Base-by-base conservation (phyloP, 2,797 vertebrate genomes). In the Passerculus sandwichensis region DNA sequence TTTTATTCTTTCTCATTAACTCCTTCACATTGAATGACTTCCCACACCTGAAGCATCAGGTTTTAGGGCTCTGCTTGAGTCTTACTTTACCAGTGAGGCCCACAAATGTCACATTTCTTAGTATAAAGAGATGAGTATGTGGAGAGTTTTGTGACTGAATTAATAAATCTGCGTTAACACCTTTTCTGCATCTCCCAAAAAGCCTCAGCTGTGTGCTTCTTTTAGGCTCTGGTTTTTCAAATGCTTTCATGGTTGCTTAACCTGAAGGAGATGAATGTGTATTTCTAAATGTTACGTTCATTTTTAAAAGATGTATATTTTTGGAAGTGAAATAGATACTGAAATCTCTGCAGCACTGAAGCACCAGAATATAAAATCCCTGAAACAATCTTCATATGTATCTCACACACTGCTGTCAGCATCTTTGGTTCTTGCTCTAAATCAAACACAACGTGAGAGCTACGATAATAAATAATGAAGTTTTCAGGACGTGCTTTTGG, bases 121-220 rank as follows among this genome's bases (percentile, higher is more conserved):
- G 25, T 62, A 50, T 48, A 80, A 79, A 80, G 67, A 80, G 48
- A 86, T 36, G 32, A 57, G 18, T 36, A 53, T 15, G 57, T 30
- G 25, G 65, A 82, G 53, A 80, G 42, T 47, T 91, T 89, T 78
- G 59, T 42, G 91, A 72, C 18, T 69, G 79, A 88, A 91, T 95
- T 87, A 88, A 89, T 86, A 85, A 82, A 87, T 88, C 72, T 78
- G 22, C 25, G 12, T 73, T 93, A 93, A 93, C 32, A 50, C 17
- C 22, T 65, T 66, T 50, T 82, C 75, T 57, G 48, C 67, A 82
- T n/a, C 72, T 93, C 72, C 72, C 60, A 76, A 30, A 80, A 66
- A 74, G 34, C 30, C 23, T 71, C 79, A 72, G 61, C 47, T 80
- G 3, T 11, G n/a, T 64, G 44, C 23, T 25, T 54, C 48, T 82